phyloP scores from a whole-genome alignment of 2,888 invertebrate species.

The Ophion slaviceki region DNA sequence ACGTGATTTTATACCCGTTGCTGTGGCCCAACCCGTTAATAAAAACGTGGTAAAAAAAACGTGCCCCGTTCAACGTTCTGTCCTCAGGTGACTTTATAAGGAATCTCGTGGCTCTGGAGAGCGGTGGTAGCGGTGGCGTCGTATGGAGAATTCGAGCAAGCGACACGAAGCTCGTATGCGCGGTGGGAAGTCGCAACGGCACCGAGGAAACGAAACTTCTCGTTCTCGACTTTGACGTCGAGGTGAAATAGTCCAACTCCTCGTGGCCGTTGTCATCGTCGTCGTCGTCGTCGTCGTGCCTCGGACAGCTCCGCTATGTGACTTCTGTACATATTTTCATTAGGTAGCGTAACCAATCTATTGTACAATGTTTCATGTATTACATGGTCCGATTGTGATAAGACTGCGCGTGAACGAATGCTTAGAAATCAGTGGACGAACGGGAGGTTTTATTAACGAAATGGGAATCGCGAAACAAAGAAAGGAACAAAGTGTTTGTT shows the following conservation, averaged over 20 bases:
- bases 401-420: conserved; percentile 78
- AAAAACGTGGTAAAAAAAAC: background rate
- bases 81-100: conserved; percentile 93
- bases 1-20: too few species aligned
- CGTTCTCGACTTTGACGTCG: conserved; percentile 98
- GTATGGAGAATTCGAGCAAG: conserved; percentile 99
- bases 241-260: conserved; percentile 83
- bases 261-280: conserved; percentile 61
- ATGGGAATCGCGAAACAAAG: conserved; percentile 46
- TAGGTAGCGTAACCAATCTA: conserved; percentile 78
- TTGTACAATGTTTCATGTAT: conserved; percentile 82
- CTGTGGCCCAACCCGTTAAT: too few species aligned
- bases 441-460: conserved; percentile 25
- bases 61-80: conserved; percentile 50
- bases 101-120: conserved; percentile 96
- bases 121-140: conserved; percentile 98
- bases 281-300: conserved; percentile 65
- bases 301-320: conserved; percentile 69
- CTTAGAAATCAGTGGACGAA: conserved; percentile 61
- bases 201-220: conserved; percentile 99
- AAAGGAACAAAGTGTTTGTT: conserved; percentile 35
- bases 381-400: conserved; percentile 82
- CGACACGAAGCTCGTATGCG: conserved; percentile 98
- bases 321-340: conserved; percentile 79
- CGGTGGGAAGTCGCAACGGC: conserved; percentile 99